These are phyloP conservation scores for Pristionchus fissidentatus DNA, from an alignment of 2,888 invertebrate genomes.

Conservation along the genomic window DNA sequence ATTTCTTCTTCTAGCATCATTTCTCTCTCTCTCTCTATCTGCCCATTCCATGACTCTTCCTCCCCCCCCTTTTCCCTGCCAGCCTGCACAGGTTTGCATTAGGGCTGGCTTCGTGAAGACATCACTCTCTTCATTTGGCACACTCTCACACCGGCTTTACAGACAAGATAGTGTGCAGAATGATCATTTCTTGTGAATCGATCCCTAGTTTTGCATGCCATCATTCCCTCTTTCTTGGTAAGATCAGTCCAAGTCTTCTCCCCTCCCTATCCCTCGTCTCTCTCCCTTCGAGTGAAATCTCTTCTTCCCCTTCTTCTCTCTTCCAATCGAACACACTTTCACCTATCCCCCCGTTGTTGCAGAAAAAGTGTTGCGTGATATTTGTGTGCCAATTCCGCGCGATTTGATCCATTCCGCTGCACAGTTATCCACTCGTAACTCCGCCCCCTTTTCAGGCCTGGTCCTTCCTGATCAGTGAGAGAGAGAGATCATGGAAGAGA, in stretches of 20 bases:
- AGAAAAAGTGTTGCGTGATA: too few relatives aligned
- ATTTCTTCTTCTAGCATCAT: slow-evolving; percentile 22
- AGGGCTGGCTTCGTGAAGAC: too few relatives aligned
- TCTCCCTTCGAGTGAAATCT: background rate
- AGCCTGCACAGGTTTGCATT: too few relatives aligned
- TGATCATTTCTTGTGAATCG: too few relatives aligned
- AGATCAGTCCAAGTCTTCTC: background rate
- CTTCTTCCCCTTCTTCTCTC: background rate
- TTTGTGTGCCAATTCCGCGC: too few relatives aligned
- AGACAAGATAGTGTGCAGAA: too few relatives aligned
- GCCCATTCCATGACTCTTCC: slow-evolving; percentile 32
- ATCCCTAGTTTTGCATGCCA: too few relatives aligned
- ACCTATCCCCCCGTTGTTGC: background rate
- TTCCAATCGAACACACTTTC: slow-evolving; percentile 35
- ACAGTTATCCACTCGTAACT: background rate
- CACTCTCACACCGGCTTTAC: too few relatives aligned
- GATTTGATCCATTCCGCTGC: slow-evolving; percentile 1
- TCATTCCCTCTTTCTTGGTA: background rate
- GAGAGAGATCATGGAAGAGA: background rate
- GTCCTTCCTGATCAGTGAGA: background rate
- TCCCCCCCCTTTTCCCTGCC: too few relatives aligned
- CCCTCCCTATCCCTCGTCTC: background rate
- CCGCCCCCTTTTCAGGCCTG: slow-evolving; percentile 33
- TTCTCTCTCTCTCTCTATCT: slow-evolving; percentile 10
- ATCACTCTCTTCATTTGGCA: too few relatives aligned